Base-by-base conservation (phyloP, 2,797 vertebrate genomes). In the Anableps anableps region DNA sequence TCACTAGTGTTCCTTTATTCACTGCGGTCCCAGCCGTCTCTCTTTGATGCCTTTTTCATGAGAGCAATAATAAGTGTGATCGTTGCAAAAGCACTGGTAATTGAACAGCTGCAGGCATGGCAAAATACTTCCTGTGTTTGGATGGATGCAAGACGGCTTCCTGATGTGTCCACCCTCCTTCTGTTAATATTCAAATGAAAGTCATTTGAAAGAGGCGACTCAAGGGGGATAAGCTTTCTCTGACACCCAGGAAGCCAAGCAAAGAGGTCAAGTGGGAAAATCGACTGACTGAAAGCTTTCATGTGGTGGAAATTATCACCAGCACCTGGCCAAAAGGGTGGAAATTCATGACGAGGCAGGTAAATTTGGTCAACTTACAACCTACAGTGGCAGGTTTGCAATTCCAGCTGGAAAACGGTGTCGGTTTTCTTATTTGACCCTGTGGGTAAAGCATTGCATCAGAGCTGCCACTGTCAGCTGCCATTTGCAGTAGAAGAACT, bases 21-120 rank as follows among this genome's bases (percentile, higher is more conserved):
- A 74, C 53, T 51, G 85, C 87, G 55, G 85, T 87, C 83, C 80
- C 84, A 78, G 85, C 80, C 72, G 75, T 81, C 80, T 85, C 88
- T 86, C 92, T 94, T 93, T 95, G 92, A 94, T 93, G 92, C 90
- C 83, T 92, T 92, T 92, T 90, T 88, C 43, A 94, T 92, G 92
- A 94, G 88, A 91, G 90, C 88, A 88, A 78, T 82, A 90, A 93
- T 94, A 93, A 94, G 92, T 87, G 86, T 81, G 70, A 91, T 94
- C 90, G 91, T 93, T 83, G 86, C 89, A 81, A 86, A 88, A 85
- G 82, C 88, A 75, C 87, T 88, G 89, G 89, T 94, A 93, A 95
- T 93, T 92, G 92, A 93, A 90, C 88, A 90, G 91, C 90, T 88
- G 91, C 93, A 92, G 89, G 92, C 88, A 78, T 77, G 77, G 88